Conservation (phyloP, 2,113 vertebrate genomes). For the Xenopus laevis region DNA sequence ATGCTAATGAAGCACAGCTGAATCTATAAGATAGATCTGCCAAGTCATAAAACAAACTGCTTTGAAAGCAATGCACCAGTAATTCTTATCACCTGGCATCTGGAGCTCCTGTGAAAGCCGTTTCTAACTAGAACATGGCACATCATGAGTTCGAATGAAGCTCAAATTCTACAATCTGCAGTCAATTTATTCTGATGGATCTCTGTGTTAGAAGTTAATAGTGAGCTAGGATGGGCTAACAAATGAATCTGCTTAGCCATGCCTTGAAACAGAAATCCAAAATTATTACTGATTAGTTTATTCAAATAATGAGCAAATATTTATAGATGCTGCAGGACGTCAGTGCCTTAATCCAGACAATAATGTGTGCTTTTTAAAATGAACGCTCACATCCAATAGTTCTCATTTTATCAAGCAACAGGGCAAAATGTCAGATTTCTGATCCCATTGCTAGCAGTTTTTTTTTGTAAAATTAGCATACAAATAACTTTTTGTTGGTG, state of each 20-base stretch:
- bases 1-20: constrained; percentile 47
- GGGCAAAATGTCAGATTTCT: too few species aligned
- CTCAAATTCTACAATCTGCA: not conserved
- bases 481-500: too few species aligned
- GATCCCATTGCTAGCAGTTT: too few species aligned
- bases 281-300: constrained; percentile 16
- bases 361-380: not conserved
- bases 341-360: not conserved
- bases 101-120: constrained; percentile 35
- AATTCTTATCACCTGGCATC: constrained; percentile 49
- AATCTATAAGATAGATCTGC: constrained; percentile 38
- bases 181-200: constrained; percentile 45
- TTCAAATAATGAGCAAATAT: constrained; percentile 12
- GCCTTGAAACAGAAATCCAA: constrained; percentile 4
- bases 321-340: not conserved
- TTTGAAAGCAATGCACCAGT: constrained; percentile 44
- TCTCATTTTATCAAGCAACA: too few species aligned
- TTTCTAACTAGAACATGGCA: constrained; percentile 39
- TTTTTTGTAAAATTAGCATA: too few species aligned
- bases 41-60: constrained; percentile 48
- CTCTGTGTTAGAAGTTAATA: constrained; percentile 17
- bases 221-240: constrained; percentile 44
- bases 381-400: too few species aligned
- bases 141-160: constrained; percentile 42
- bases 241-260: constrained; percentile 44